phyloP scores from a whole-genome alignment of 2,113 vertebrate genomes.

The Podarcis cretensis region DNA sequence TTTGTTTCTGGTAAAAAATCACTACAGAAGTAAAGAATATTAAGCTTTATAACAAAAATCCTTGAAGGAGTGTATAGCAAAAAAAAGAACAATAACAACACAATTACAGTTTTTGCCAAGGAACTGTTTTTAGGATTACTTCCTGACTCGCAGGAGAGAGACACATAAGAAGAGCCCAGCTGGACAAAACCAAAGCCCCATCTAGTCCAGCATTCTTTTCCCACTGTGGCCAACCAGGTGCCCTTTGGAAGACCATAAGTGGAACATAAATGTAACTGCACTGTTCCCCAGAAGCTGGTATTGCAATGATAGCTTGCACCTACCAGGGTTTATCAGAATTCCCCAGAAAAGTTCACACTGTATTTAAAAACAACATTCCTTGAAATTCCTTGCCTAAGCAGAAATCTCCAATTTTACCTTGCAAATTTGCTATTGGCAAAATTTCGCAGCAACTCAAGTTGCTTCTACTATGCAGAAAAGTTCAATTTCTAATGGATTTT shows the following conservation, averaged over 20 bases:
- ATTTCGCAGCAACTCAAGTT: background rate
- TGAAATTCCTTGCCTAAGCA: background rate
- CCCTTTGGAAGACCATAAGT: too few species aligned
- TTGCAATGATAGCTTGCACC: background rate
- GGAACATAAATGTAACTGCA: too few species aligned
- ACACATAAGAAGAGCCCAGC: background rate
- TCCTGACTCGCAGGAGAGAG: constrained; percentile 66
- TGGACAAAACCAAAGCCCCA: too few species aligned
- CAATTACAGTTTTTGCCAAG: constrained; percentile 52
- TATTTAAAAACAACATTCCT: background rate
- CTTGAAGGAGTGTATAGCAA: background rate
- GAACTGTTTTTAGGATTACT: constrained; percentile 64
- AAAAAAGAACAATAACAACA: constrained; percentile 7
- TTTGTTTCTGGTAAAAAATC: constrained; percentile 15
- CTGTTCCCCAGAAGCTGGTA: too few species aligned
- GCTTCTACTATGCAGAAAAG: background rate
- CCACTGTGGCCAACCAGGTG: too few species aligned
- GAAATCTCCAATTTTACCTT: background rate
- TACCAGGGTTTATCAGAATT: background rate
- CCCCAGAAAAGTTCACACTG: too few species aligned
- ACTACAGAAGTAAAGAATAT: constrained; percentile 52
- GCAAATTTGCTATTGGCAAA: background rate
- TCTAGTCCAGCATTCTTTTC: too few species aligned
- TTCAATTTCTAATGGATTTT: background rate
- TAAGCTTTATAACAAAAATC: background rate